Evolutionary conservation across 2,797 vertebrate genomes (phyloP).

Genomic region (Garrulus glandarius): DNA sequence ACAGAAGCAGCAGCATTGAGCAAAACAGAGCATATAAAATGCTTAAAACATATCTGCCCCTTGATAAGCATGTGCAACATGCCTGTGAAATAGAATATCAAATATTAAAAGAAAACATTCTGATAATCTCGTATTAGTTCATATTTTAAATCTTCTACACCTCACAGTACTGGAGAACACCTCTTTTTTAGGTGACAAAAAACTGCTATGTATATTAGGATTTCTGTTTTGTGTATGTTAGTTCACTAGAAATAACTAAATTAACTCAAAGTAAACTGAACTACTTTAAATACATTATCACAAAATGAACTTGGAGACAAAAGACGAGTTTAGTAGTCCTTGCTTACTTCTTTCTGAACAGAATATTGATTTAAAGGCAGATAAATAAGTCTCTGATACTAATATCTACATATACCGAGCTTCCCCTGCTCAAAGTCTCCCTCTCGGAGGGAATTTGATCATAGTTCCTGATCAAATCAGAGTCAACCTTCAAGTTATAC

Average conservation of each 20-base stretch:
- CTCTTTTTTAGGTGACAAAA: not conserved
- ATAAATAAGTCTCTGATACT: not conserved
- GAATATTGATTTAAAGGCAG: not conserved
- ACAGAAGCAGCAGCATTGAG: not conserved
- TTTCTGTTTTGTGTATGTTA: not conserved
- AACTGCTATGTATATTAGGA: accelerated
- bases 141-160: not conserved
- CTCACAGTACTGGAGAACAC: not conserved
- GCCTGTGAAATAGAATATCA: not conserved
- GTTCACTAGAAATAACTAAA: not conserved
- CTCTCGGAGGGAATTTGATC: not conserved
- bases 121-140: not conserved
- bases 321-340: not conserved
- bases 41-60: not conserved
- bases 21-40: not conserved
- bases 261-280: not conserved
- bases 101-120: not conserved
- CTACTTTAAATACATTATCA: not conserved
- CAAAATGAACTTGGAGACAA: not conserved
- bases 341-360: not conserved
- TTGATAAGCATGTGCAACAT: not conserved
- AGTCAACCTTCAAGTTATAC: not conserved
- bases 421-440: not conserved
- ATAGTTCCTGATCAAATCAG: not conserved
- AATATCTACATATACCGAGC: not conserved